Evolutionary conservation across 2,113 vertebrate genomes (phyloP), one percentile per base, ranked within the genome.

Genomic region (Aegypius monachus): DNA sequence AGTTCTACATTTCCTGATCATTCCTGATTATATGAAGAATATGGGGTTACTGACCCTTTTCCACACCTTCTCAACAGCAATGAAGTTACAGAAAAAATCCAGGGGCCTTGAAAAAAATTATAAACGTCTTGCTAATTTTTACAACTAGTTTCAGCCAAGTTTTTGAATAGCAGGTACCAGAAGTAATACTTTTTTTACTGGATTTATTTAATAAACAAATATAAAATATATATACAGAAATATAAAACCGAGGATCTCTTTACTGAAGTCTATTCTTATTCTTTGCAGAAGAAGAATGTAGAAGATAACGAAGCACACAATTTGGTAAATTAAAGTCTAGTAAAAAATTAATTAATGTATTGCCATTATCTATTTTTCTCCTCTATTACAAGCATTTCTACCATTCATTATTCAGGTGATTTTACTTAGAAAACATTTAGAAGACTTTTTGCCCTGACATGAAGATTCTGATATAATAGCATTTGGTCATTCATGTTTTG

Each of bases 1-100:
- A 98, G 98, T 98, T 98, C 98, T 98, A 97, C 90, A 98, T 98
- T 98, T 98, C 98, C 96, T 98, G 98, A 98, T 97, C 93, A 98
- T 98, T 98, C 95, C 94, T 95, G 96, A 98, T 98, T 96, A 98
- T 81, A 89, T 86, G 84, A 95, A 96, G 94, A 96, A 95, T 97
- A 92, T 80, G 86, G 81, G 96, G 96, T 97, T 97, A 97, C 70
- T 97, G 95, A 98, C 90, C 95, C 86, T 91, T 97, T 88, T 96
- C 59, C 73, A 90, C 63, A 97, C 68, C 94, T 95, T 85, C 86
- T 97, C 71, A 94, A 77, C 12, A 86, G 59, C 59, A 86, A 62
- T 29, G 52, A n/a, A 95, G 62, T 74, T 93, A 83, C 71, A 95
- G 34, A 56, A 88, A 95, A 92, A 88, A 92, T 66, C 18, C 36